These are phyloP conservation scores for Homarus americanus DNA, from an alignment of 1,140 invertebrate species.

Conservation along the genomic window DNA sequence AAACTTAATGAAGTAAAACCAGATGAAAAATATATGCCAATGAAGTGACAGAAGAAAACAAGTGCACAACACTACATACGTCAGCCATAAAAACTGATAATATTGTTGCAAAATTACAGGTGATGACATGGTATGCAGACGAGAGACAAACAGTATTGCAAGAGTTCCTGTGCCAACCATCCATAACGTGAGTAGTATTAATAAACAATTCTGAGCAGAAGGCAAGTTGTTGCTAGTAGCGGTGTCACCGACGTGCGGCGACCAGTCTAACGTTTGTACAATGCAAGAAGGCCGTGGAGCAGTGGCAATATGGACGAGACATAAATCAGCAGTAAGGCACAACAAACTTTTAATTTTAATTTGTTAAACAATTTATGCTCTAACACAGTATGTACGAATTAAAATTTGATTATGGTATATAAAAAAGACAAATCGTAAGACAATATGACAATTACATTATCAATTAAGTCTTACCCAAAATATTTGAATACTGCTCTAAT, in stretches of 20 bases:
- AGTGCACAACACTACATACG: not conserved
- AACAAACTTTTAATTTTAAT: too few relatives aligned
- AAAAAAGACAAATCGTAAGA: too few relatives aligned
- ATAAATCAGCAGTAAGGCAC: slow-evolving; percentile 56
- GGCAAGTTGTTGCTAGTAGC: slow-evolving; percentile 17
- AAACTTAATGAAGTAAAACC: not conserved
- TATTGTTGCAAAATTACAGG: not conserved
- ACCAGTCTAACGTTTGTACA: slow-evolving; percentile 11
- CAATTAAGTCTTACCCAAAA: too few relatives aligned
- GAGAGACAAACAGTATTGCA: slow-evolving; percentile 1
- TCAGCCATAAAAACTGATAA: not conserved
- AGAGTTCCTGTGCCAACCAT: slow-evolving; percentile 23
- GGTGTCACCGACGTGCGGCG: not conserved
- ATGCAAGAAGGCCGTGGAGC: slow-evolving; percentile 36
- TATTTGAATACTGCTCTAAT: too few relatives aligned
- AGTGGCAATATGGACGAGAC: slow-evolving; percentile 34
- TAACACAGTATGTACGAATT: too few relatives aligned
- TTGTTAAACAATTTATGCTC: too few relatives aligned
- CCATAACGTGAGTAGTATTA: slow-evolving; percentile 43
- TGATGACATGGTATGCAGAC: slow-evolving; percentile 7
- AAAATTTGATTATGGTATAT: too few relatives aligned
- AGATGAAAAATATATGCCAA: not conserved
- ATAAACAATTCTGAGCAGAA: slow-evolving; percentile 40
- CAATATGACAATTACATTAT: too few relatives aligned
- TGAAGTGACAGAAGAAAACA: not conserved